Percentiles rank a stretch among this genome's conserved stretches.
These are phyloP conservation scores for Murina feae DNA, from an alignment of 2,113 vertebrate genomes.

Conservation along the genomic window DNA sequence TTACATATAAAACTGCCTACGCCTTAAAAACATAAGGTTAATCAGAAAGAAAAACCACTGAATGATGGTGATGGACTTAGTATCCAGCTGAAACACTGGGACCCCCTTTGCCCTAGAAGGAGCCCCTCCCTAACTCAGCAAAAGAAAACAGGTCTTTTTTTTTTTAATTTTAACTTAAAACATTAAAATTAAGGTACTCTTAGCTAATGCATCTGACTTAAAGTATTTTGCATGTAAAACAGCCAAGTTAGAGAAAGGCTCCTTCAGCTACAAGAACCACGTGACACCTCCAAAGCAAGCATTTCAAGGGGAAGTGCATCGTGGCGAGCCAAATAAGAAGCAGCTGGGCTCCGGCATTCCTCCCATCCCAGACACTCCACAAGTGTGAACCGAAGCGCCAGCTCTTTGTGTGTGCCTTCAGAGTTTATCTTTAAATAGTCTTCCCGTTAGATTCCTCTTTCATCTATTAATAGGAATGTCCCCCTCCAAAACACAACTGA, in stretches of 20 bases:
- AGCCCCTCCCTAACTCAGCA: neutral
- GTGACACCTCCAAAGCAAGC: conserved; percentile 4
- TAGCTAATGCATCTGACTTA: conserved; percentile 9
- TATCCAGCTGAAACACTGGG: neutral
- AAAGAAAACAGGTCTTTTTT: conserved; percentile 16
- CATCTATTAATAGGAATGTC: neutral
- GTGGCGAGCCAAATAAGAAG: conserved; percentile 33
- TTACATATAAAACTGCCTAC: neutral
- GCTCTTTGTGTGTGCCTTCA: neutral
- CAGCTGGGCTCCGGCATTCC: neutral
- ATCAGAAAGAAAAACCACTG: conserved; percentile 30
- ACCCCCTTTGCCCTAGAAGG: neutral
- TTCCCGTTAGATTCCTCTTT: conserved; percentile 32
- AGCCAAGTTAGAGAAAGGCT: conserved; percentile 10
- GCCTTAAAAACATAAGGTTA: neutral
- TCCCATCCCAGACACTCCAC: neutral
- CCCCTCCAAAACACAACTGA: neutral
- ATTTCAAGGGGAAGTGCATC: neutral
- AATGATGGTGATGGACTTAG: neutral
- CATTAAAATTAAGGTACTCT: conserved; percentile 15
- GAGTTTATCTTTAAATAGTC: conserved; percentile 43
- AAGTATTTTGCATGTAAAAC: conserved; percentile 52
- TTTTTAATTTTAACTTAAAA: neutral
- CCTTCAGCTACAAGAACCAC: neutral
- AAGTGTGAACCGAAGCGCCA: neutral